phyloP scores from a whole-genome alignment of 1,140 invertebrate genomes.

The Steinernema khuongi region DNA sequence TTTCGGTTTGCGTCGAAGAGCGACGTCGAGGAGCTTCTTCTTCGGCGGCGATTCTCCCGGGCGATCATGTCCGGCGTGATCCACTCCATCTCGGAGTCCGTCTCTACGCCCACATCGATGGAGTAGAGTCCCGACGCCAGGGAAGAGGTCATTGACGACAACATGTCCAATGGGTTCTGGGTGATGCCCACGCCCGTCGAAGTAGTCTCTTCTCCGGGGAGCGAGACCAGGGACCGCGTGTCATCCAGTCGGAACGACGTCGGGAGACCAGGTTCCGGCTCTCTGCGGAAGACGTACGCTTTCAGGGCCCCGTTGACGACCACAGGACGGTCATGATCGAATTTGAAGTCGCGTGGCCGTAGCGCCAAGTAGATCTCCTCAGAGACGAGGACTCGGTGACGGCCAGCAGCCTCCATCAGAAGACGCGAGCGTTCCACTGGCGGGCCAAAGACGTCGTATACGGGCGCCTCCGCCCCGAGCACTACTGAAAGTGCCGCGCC shows the following conservation, averaged over 20 bases:
- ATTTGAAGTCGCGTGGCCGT: slow-evolving; percentile 49
- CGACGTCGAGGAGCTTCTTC: not conserved
- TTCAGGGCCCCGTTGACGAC: slow-evolving; percentile 40
- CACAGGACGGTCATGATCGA: slow-evolving; percentile 44
- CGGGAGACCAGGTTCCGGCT: slow-evolving; percentile 26
- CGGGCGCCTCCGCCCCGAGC: slow-evolving; percentile 47
- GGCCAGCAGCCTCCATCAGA: slow-evolving; percentile 44
- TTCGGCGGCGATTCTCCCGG: slow-evolving; percentile 23
- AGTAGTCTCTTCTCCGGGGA: slow-evolving; percentile 9
- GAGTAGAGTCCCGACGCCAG: slow-evolving; percentile 57
- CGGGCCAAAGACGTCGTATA: slow-evolving; percentile 51
- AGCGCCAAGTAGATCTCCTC: slow-evolving; percentile 56
- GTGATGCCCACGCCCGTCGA: not conserved
- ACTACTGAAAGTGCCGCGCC: slow-evolving; percentile 53
- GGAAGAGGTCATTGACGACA: slow-evolving; percentile 55
- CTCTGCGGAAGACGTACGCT: slow-evolving; percentile 38
- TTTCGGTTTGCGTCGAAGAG: slow-evolving; percentile 3
- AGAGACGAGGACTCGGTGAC: slow-evolving; percentile 46
- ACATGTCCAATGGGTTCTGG: slow-evolving; percentile 32
- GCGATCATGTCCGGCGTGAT: slow-evolving; percentile 54
- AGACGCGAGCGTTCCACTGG: slow-evolving; percentile 39
- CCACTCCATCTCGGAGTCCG: slow-evolving; percentile 57
- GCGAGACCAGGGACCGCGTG: not conserved
- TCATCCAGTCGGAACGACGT: not conserved
- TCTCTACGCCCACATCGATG: slow-evolving; percentile 52